These are phyloP conservation scores for Metellina segmentata DNA, from an alignment of 2,888 invertebrate species.

Conservation along the genomic window DNA sequence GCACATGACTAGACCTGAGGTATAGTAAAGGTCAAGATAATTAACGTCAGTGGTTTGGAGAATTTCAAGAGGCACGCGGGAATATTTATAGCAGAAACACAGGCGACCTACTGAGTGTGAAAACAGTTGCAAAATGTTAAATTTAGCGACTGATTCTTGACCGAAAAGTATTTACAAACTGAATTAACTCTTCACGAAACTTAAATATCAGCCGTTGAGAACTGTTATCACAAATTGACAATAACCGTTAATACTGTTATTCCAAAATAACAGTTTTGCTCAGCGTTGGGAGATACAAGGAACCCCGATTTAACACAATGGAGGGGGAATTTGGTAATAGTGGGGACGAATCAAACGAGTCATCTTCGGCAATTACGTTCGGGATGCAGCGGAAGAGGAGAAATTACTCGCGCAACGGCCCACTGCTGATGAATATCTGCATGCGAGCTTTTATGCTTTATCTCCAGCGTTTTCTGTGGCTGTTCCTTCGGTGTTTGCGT, in stretches of 20 bases:
- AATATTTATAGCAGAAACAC: no score
- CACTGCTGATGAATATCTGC: constrained; percentile 25
- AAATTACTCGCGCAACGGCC: constrained; percentile 21
- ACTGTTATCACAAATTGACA: no score
- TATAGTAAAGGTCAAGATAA: no score
- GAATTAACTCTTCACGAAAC: no score
- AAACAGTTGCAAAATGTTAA: no score
- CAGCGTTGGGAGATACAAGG: neutral
- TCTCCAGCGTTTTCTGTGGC: constrained; percentile 4
- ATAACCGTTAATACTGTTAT: neutral
- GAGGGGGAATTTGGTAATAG: neutral
- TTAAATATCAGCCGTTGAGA: no score
- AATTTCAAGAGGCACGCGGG: no score
- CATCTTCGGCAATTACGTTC: constrained; percentile 11
- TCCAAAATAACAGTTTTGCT: neutral
- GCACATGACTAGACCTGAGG: no score
- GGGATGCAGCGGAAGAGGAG: neutral
- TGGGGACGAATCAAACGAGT: constrained; percentile 17
- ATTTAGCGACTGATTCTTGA: no score
- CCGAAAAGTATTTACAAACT: no score
- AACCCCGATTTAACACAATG: constrained; percentile 16
- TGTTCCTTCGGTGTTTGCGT: constrained; percentile 18
- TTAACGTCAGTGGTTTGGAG: no score
- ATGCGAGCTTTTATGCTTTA: constrained; percentile 17
- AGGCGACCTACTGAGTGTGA: no score